Evolutionary conservation across 2,888 invertebrate genomes (phyloP).

Genomic region (Sesamia inferens): DNA sequence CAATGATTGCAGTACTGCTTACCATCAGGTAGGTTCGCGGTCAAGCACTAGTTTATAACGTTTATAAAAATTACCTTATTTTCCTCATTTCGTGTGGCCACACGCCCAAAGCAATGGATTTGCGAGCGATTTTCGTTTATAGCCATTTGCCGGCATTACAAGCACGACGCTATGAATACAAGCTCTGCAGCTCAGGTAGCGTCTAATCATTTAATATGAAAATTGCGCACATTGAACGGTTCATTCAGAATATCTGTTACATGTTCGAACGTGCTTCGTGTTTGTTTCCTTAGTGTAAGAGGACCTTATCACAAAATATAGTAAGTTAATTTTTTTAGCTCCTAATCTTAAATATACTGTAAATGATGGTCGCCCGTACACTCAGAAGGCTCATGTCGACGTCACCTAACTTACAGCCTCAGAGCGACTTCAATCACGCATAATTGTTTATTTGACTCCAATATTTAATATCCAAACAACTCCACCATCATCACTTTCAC

Average conservation of each 20-base stretch:
- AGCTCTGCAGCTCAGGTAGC: constrained; percentile 24
- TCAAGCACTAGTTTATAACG: too few species aligned
- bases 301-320: background rate
- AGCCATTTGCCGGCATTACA: constrained; percentile 56
- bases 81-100: constrained; percentile 29
- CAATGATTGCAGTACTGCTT: too few species aligned
- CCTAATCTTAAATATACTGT: background rate
- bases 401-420: background rate
- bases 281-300: background rate
- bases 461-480: background rate
- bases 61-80: background rate
- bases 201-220: constrained; percentile 65
- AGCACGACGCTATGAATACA: constrained; percentile 52
- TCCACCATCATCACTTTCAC: background rate
- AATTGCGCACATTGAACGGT: constrained; percentile 50
- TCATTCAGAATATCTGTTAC: constrained; percentile 36
- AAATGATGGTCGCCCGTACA: too few species aligned
- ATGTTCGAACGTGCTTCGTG: background rate
- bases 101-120: constrained; percentile 50
- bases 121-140: constrained; percentile 67
- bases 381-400: background rate
- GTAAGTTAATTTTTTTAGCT: background rate
- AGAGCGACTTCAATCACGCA: background rate
- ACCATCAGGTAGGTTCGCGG: too few species aligned
- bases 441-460: background rate